A percentile compares a stretch with the other conserved stretches of the same genome.
phyloP scores from a whole-genome alignment of 1,140 invertebrate species.

The Atta cephalotes region DNA sequence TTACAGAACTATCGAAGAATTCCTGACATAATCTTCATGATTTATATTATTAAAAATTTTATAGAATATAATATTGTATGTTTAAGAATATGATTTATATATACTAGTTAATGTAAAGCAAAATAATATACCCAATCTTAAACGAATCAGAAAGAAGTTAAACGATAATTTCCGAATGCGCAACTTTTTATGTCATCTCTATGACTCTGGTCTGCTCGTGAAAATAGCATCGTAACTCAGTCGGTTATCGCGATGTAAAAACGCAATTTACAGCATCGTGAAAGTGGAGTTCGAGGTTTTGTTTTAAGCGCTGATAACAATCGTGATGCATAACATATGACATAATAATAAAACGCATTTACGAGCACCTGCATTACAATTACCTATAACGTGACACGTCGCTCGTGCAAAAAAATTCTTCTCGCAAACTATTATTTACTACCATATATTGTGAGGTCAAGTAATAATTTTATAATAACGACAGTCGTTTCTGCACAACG shows the following conservation, averaged over 20 bases:
- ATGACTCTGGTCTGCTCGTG: neutral
- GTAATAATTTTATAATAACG: neutral
- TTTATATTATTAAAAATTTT: neutral
- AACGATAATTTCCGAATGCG: slow-evolving; percentile 42
- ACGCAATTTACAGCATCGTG: slow-evolving; percentile 50
- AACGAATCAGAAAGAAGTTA: slow-evolving; percentile 13
- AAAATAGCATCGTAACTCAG: slow-evolving; percentile 22
- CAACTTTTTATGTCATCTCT: slow-evolving; percentile 6
- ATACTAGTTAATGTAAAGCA: neutral
- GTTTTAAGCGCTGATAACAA: slow-evolving; percentile 50
- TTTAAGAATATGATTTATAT: neutral
- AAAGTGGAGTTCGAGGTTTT: slow-evolving; percentile 38
- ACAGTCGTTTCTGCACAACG: neutral
- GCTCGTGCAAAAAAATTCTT: slow-evolving; percentile 4
- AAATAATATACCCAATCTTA: neutral
- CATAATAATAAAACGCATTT: slow-evolving; percentile 54
- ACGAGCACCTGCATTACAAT: slow-evolving; percentile 7
- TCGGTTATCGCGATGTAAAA: slow-evolving; percentile 54
- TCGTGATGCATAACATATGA: slow-evolving; percentile 39
- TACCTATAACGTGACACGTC: neutral
- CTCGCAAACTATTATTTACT: neutral
- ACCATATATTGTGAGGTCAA: neutral
- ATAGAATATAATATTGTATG: neutral
- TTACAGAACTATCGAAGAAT: neutral
- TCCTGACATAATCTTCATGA: no score